Evolutionary conservation across 2,797 vertebrate genomes (phyloP), one percentile per base, ranked within the genome.

Genomic region (Neoniphon sammara): DNA sequence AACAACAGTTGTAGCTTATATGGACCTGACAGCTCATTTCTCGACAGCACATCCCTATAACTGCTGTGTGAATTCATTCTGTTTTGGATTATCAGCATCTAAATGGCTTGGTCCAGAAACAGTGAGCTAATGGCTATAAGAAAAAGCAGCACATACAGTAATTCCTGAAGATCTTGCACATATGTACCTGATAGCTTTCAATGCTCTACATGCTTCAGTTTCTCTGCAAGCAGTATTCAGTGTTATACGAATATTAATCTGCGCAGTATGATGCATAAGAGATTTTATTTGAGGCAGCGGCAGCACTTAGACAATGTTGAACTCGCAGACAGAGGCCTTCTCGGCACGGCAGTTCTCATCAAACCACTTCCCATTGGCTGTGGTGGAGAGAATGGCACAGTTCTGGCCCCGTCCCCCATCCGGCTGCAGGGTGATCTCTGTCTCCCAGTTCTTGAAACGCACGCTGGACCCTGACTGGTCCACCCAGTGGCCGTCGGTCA

Each of bases 401-500:
- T 99, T 98, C 82, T 97, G 95, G n/a, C 80, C 70, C 63, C 92
- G 95, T 3, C 95, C 96, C 0, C 97, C 97, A 0, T 98, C 96
- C 0, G 97, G 97, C 92, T 99, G 97, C 75, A 89, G 86, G 34
- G 97, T 98, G 91, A 98, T 96, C 75, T 96, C 96, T 0, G 94
- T 96, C 93, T 99, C 97, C 98, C 98, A 99, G 93, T 98, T 97
- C 91, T 96, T 96, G 90, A 95, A 98, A 83, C 94, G 91, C 66
- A 95, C 57, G 4, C 15, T 77, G 72, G 82, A 80, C 0, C 96
- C 95, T 0, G 93, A 93, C 72, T 96, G 95, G 91, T 99, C 97
- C 21, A 95, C 88, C 97, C 97, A 98, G 66, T 85, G 82, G 53
- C 96, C 96, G 42, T 99, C 97, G 0, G 78, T 71, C 0, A 95